Conservation (phyloP, 1,140 invertebrate genomes). For the Dreissena rostriformis region DNA sequence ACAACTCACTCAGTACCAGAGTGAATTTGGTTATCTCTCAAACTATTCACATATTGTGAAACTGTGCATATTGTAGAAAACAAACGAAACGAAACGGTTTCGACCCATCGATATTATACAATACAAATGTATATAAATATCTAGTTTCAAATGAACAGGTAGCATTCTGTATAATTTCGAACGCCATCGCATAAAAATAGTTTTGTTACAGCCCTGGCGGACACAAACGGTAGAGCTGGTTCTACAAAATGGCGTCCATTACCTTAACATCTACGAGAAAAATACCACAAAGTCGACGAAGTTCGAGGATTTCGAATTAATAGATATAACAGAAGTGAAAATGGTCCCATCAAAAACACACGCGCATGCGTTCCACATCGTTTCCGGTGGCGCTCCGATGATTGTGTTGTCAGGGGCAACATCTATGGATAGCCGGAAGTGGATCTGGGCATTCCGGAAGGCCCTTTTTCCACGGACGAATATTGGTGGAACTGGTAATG, state of each 20-base stretch:
- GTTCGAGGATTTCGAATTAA: constrained; percentile 27
- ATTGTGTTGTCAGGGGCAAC: constrained; percentile 62
- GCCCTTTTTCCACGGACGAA: constrained; percentile 57
- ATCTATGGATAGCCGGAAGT: constrained; percentile 58
- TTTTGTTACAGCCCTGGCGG: constrained; percentile 37
- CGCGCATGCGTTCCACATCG: constrained; percentile 65
- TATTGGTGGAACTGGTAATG: too few relatives aligned
- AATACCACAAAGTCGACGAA: not conserved
- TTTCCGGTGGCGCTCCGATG: constrained; percentile 55
- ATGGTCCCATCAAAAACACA: constrained; percentile 66
- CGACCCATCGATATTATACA: too few relatives aligned
- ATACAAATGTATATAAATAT: too few relatives aligned
- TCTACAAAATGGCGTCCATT: not conserved
- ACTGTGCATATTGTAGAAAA: too few relatives aligned
- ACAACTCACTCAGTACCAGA: too few relatives aligned
- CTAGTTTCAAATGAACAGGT: too few relatives aligned
- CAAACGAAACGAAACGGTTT: too few relatives aligned
- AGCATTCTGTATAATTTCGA: too few relatives aligned
- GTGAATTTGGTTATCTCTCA: too few relatives aligned
- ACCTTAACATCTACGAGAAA: constrained; percentile 12
- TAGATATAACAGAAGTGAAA: constrained; percentile 62
- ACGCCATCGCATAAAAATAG: too few relatives aligned
- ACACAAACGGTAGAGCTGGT: constrained; percentile 23
- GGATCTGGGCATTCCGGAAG: constrained; percentile 61
- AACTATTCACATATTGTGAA: too few relatives aligned